phyloP scores from a whole-genome alignment of 1,140 invertebrate species.

The Amphibalanus amphitrite region DNA sequence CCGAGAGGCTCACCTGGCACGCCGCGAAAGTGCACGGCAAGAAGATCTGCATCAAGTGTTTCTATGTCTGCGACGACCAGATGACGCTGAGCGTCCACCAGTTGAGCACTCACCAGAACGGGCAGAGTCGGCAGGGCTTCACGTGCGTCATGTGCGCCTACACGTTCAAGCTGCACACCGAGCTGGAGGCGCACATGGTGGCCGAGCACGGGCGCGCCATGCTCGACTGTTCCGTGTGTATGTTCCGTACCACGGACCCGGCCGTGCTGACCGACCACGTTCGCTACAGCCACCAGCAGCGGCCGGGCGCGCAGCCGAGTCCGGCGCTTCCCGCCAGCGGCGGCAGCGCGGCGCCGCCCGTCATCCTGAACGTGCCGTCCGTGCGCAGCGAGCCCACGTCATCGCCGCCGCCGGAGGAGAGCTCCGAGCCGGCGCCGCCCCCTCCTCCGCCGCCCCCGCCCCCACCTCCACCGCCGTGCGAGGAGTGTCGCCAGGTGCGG shows the following conservation, averaged over 20 bases:
- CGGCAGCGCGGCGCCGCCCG: neutral
- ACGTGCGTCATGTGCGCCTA: constrained; percentile 24
- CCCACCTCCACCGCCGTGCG: neutral
- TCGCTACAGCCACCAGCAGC: constrained; percentile 21
- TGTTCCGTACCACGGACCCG: constrained; percentile 23
- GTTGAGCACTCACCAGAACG: constrained; percentile 32
- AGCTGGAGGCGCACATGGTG: constrained; percentile 25
- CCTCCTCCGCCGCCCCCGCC: neutral
- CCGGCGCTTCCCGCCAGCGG: neutral
- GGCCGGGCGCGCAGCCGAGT: neutral
- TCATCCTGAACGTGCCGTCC: constrained; percentile 8
- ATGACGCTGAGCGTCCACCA: constrained; percentile 54
- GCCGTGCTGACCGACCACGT: constrained; percentile 19
- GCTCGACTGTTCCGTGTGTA: constrained; percentile 24
- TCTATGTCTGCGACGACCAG: constrained; percentile 61
- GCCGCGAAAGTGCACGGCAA: constrained; percentile 80
- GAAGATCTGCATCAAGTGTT: constrained; percentile 67
- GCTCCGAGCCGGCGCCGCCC: no score
- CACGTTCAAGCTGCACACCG: constrained; percentile 22
- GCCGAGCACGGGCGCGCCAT: constrained; percentile 23
- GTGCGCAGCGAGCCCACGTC: constrained; percentile 7
- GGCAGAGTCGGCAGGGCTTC: constrained; percentile 20
- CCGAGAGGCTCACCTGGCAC: constrained; percentile 67
- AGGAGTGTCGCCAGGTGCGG: neutral
- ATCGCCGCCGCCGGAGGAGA: neutral